Base-by-base conservation (phyloP, 1,140 invertebrate species). In the Hypothenemus hampei region DNA sequence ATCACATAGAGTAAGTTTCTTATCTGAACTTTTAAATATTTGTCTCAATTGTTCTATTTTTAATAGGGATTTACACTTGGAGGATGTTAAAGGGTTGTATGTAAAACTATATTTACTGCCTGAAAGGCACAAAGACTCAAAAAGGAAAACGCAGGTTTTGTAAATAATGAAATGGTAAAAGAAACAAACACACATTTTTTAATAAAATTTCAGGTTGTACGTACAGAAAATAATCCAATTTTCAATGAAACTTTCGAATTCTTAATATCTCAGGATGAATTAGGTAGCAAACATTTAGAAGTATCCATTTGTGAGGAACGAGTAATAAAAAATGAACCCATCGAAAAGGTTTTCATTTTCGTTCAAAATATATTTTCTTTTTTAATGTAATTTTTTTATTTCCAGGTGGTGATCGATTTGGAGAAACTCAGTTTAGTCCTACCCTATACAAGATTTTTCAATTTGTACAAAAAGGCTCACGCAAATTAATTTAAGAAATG, bases 231-330 rank as follows among this genome's bases (percentile, higher is more conserved):
- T 57, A 92, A 90, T 77, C 92, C 93, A 0, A 77, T 86, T 5
- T 97, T 87, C 68, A 91, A 97, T 71, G 89, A 94, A 69, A 85
- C 86, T 63, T 93, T 91, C 60, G 88, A 93, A 64, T 93, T 89
- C 72, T 73, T 84, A 6, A 81, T 91, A 56, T 78, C 83, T 37
- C 82, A 80, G 5, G 88, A 90, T 63, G 33, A 63, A 41, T 36
- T 58, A 8, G 40, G 23, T 24, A 26, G 20, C 7, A 57, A 54
- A 37, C 37, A 60, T 7, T 37, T 62, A 7, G 58, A 62, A 54
- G 36, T 62, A 24, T 57, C 55, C 22, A 39, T 62, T 11, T 52
- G 55, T 11, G 58, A 60, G 37, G 60, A 62, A 22, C 49, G 44
- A 40, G 24, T 62, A 7, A 52, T 62, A 15, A 57, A 44, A 37